phyloP scores from a whole-genome alignment of 1,140 invertebrate species.

The Saccostrea echinata region DNA sequence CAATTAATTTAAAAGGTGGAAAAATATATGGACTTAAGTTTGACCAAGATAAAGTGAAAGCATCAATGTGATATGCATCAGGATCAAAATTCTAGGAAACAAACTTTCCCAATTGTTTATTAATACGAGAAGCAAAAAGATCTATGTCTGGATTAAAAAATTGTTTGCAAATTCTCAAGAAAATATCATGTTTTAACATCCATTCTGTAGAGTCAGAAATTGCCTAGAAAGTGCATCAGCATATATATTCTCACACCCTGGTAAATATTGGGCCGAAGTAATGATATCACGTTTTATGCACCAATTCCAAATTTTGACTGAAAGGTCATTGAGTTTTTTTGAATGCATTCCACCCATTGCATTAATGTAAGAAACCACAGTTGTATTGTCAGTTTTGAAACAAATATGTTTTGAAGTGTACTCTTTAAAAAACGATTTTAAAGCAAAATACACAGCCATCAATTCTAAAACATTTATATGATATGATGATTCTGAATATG shows the following conservation, averaged over 20 bases:
- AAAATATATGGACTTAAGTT: too few relatives aligned
- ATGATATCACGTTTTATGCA: conserved; percentile 54
- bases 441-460: neutral
- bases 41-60: too few relatives aligned
- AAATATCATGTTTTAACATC: conserved; percentile 51
- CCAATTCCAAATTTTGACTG: conserved; percentile 60
- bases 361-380: neutral
- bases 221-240: conserved; percentile 56
- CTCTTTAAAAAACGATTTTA: neutral
- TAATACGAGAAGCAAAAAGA: too few relatives aligned
- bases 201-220: conserved; percentile 58
- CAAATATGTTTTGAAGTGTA: too few relatives aligned
- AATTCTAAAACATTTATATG: conserved; percentile 39
- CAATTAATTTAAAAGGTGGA: too few relatives aligned
- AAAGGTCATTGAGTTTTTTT: neutral
- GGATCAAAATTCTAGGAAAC: too few relatives aligned
- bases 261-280: conserved; percentile 46
- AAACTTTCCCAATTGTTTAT: too few relatives aligned
- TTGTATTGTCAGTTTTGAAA: neutral
- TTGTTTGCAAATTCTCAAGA: conserved; percentile 47
- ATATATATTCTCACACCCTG: conserved; percentile 54
- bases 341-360: conserved; percentile 1
- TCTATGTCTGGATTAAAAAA: conserved; percentile 53
- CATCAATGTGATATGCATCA: too few relatives aligned
- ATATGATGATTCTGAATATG: neutral